phyloP scores from a whole-genome alignment of 2,113 vertebrate species.

The Trachemys scripta region DNA sequence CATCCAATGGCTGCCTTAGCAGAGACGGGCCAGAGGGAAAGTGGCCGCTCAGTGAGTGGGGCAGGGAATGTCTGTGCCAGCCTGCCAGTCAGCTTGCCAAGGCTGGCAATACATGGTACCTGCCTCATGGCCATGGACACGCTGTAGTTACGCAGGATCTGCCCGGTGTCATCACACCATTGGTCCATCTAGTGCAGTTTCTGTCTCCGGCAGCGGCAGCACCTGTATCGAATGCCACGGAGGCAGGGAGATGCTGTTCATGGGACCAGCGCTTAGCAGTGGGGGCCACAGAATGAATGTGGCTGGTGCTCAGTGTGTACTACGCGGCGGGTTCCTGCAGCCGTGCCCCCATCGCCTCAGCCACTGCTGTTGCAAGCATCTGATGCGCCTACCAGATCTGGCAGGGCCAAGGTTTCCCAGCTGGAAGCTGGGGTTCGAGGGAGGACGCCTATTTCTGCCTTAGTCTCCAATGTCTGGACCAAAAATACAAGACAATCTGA shows the following conservation, averaged over 20 bases:
- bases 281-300: neutral
- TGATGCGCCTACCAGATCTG: too few relatives aligned
- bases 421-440: neutral
- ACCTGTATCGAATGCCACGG: neutral
- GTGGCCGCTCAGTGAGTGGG: too few relatives aligned
- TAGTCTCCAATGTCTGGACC: neutral
- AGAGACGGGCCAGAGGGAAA: neutral
- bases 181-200: neutral
- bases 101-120: neutral
- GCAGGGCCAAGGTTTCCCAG: neutral
- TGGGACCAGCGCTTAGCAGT: neutral
- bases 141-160: neutral
- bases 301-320: neutral
- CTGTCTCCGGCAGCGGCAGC: neutral
- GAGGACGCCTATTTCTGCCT: neutral
- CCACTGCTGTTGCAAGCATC: too few relatives aligned
- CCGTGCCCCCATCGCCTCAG: too few relatives aligned
- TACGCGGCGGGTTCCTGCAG: too few relatives aligned
- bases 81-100: neutral
- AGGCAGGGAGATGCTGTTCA: neutral
- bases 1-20: neutral
- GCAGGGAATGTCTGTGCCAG: too few relatives aligned
- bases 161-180: neutral
- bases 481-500: neutral
- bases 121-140: neutral